Conservation (phyloP, 2,113 vertebrate species). For the Oxyura jamaicensis region DNA sequence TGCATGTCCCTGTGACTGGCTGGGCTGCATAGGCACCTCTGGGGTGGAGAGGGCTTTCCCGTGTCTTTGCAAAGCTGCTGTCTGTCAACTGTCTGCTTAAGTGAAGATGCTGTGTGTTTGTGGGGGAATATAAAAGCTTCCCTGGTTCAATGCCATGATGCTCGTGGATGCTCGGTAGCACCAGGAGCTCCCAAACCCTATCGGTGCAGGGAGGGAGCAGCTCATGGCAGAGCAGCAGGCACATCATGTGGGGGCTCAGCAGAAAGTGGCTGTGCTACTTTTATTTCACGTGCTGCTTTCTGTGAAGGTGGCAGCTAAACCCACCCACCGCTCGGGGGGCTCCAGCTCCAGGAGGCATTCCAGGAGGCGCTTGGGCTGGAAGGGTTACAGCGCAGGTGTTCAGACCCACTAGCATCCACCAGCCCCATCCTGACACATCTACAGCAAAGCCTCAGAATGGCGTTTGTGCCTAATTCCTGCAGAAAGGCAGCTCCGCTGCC, state of each 20-base stretch:
- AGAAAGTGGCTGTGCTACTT: background rate
- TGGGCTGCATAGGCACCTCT: fast-evolving
- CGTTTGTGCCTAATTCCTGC: fast-evolving
- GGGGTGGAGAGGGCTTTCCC: fast-evolving
- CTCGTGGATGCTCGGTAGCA: background rate
- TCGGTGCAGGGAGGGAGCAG: background rate
- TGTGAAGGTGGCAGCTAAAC: background rate
- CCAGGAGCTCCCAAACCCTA: background rate
- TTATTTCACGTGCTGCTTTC: background rate
- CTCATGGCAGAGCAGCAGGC: no score
- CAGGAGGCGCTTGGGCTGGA: background rate
- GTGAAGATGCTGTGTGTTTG: background rate
- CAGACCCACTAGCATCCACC: fast-evolving
- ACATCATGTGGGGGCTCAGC: no score
- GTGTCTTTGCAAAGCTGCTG: background rate
- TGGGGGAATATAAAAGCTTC: fast-evolving
- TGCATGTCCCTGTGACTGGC: fast-evolving
- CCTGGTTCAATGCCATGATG: background rate
- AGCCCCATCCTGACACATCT: fast-evolving
- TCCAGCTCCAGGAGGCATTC: no score
- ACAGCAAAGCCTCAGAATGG: fast-evolving
- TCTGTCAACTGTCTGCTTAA: background rate
- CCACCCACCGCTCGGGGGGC: background rate
- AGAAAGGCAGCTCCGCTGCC: background rate
- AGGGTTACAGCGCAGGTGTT: background rate